Evolutionary conservation across 2,797 vertebrate genomes (phyloP), one percentile per base, ranked within the genome.

Genomic region (Cheracebus regulus): DNA sequence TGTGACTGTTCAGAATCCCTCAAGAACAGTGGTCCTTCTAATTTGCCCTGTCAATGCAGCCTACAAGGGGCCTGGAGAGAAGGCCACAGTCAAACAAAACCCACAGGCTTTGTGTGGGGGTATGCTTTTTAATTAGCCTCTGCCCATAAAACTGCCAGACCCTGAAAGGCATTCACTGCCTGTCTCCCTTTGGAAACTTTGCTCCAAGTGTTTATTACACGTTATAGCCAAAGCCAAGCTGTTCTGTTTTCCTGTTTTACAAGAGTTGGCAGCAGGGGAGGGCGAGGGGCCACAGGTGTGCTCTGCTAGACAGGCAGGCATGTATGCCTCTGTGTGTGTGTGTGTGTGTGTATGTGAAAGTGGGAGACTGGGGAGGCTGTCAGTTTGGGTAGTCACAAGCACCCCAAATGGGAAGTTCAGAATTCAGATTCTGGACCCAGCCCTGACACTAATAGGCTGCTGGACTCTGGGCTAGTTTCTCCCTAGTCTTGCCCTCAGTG

Each of bases 91-190:
- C 98, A 98, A 98, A 97, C 95, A 97, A 97, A 98, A 98, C 85
- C 22, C 8, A 94, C 52, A 90, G 95, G 96, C 97, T 98, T 94
- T 96, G 92, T 87, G 64, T 86, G 78, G 75, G 36, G 30, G 88
- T 94, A n/a, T 70, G 33, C 79, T 96, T 92, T 98, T 97, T 95
- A 97, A 17, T 0, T 97, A 28, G 58, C 98, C 79, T 97, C 97
- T 94, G 88, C 95, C 97, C 94, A 93, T 98, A 97, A 98, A 98
- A 95, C 82, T 0, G 81, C 72, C 20, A 36, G 8, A 72, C 55
- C 97, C 98, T 99, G 98, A 99, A 98, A 98, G 98, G 98, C 97
- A 20, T 96, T 97, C 97, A 98, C 97, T 98, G 98, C 98, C 91
- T 98, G 46, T 98, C 97, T 98, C 95, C 95, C 96, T 97, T 96